Evolutionary conservation across 1,140 invertebrate species (phyloP).

Genomic region (Caligus rogercresseyi): DNA sequence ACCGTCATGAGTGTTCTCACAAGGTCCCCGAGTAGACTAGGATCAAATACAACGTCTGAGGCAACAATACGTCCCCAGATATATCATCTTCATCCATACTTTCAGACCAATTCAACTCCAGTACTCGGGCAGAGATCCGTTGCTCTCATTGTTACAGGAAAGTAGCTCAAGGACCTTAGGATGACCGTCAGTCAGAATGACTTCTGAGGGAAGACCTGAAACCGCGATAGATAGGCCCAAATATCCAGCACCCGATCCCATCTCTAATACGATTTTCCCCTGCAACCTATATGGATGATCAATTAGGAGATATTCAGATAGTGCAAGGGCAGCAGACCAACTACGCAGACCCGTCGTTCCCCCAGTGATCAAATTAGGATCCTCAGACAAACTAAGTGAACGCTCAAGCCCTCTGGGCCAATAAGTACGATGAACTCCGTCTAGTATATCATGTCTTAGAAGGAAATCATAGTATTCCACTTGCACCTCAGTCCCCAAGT

Average conservation of each 20-base stretch:
- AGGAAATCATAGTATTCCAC: neutral
- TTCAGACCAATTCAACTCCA: neutral
- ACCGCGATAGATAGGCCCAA: neutral
- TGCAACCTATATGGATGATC: too few species aligned
- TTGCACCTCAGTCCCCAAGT: neutral
- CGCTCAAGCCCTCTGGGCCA: neutral
- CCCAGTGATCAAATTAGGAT: neutral
- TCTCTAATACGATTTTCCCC: neutral
- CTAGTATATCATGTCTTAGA: neutral
- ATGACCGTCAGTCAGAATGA: conserved; percentile 4
- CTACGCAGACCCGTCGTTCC: conserved; percentile 6
- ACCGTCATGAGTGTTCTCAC: neutral
- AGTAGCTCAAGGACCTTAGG: neutral
- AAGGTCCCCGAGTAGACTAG: neutral
- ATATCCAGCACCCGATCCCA: conserved; percentile 8
- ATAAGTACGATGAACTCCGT: neutral
- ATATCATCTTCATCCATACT: neutral
- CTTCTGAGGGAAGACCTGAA: neutral
- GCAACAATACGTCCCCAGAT: neutral
- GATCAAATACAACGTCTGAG: conserved; percentile 3
- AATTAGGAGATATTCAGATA: neutral
- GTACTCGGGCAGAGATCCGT: neutral
- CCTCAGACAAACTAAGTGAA: neutral
- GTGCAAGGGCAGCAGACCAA: neutral
- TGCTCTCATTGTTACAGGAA: neutral